Base-by-base conservation (phyloP, 2,797 vertebrate genomes). In the Avahi laniger region DNA sequence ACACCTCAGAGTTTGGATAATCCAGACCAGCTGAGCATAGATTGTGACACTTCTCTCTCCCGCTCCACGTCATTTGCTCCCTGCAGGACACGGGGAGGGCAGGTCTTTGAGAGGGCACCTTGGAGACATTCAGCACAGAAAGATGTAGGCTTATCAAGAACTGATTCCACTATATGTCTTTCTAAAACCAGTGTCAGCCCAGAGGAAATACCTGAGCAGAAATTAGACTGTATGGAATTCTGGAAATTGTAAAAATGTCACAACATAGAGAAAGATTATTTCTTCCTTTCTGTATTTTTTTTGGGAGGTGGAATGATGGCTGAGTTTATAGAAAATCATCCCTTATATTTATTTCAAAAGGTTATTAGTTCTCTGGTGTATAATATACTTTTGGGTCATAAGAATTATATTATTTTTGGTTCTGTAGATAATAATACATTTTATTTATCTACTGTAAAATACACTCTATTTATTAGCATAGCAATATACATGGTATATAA, bases 21-120 rank as follows among this genome's bases (percentile, higher is more conserved):
- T 98, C 83, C 0, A 20, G 97, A 98, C 98, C 98, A 98, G 96
- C 98, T 98, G 98, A 98, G 82, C 1, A 0, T 10, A n/a, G 54
- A 84, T 1, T 90, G 95, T 0, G 0, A 54, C 73, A 93, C 96
- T 95, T 87, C 89, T 95, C 93, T 93, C 85, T 61, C 0, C 57
- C 70, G 85, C 81, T 57, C 24, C 79, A 26, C 1, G 24, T 79
- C 86, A 22, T 89, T 93, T 90, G 70, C 93, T 76, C 50, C 41
- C 3, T 0, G 35, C 1, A 97, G 96, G 95, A 97, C 13, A 12
- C 91, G 78, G 92, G 88, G 96, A 97, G 97, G 92, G 78, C n/a
- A 85, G 93, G 94, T 97, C 96, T 96, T 92, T 13, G 89, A 69
- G 80, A 87, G 61, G 81, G 63, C 81, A 63, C 50, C 54, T 43